A percentile compares a stretch with the other conserved stretches of the same genome.
Conservation (phyloP, 2,797 vertebrate species). For the Pagetopsis macropterus region DNA sequence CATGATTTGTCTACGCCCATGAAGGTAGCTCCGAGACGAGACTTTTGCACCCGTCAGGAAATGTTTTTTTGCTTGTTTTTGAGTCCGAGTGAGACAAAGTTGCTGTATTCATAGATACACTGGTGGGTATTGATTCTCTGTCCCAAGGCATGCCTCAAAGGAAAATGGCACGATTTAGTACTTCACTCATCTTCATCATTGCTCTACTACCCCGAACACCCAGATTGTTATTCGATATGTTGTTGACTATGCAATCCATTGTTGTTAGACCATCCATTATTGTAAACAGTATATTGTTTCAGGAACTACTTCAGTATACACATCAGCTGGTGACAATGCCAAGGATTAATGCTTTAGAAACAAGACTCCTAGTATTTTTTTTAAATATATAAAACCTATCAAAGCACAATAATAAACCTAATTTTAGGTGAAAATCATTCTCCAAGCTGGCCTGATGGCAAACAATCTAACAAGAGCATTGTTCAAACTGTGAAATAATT, state of each 20-base stretch:
- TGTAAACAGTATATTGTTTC: constrained; percentile 24
- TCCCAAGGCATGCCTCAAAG: constrained; percentile 41
- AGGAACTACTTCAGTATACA: not conserved
- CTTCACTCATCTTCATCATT: constrained; percentile 36
- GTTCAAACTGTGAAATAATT: not conserved
- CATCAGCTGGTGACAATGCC: not conserved
- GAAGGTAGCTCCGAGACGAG: not conserved
- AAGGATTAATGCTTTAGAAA: not conserved
- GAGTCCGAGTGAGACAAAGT: constrained; percentile 24
- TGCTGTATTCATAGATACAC: constrained; percentile 43
- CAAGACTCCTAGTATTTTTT: not conserved
- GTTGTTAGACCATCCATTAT: constrained; percentile 9
- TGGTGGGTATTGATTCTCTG: constrained; percentile 59
- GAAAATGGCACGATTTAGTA: constrained; percentile 54
- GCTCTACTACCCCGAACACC: not conserved
- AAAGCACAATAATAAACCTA: not conserved
- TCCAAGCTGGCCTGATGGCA: not conserved
- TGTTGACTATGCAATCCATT: constrained; percentile 23
- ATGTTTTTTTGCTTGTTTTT: constrained; percentile 38
- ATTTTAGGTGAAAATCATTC: not conserved
- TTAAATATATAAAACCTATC: not conserved
- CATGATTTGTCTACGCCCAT: constrained; percentile 7
- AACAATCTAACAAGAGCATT: not conserved
- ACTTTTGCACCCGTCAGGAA: constrained; percentile 16
- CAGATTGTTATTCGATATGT: constrained; percentile 10